Evolutionary conservation across 2,888 invertebrate genomes (phyloP), one percentile per base, ranked within the genome.

Genomic region (Sarcophaga subvicina): DNA sequence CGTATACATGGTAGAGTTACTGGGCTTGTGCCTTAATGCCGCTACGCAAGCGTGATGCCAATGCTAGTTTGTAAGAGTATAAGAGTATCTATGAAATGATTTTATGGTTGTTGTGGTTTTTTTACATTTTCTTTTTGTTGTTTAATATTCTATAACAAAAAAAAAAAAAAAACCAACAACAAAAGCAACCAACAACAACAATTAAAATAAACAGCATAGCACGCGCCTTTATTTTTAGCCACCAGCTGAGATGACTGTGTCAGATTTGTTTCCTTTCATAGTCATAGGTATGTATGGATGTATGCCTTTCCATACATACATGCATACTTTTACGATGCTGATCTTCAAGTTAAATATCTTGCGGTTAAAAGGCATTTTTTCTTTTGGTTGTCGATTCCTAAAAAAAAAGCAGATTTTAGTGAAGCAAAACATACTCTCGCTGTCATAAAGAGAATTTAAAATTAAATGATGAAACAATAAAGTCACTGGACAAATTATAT

Each of bases 231-330:
- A 54, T 88, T 70, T 77, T 86, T 83, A 88, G 83, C 88, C 89
- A 88, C 88, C 86, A 89, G 80, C 88, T 87, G 87, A 88, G 88
- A 88, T 88, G 88, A 88, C 84, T 88, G 66, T 84, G 86, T 80
- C 76, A 79, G 86, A 72, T 79, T 84, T 73, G 49, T 70, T 85
- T 60, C 67, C 64, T 64, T 11, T 66, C 64, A 25, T 37, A 66
- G 20, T 3, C 20, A 66, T 59, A 17, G 20, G 2, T 22, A 27
- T 27, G 27, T 37, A 37, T 8, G 37, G 0, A 37, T 37, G 37
- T 37, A 37, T 8, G 10, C 59, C 25, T 66, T 71, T 17, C 27
- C 70, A 22, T 75, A 47, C 66, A 66, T 76, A 25, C 20, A 4
- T 54, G 4, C 14, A 27, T 66, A 62, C 62, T 80, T 78, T 72